Evolutionary conservation across 2,113 vertebrate species (phyloP).

Genomic region (Dromiciops gliroides): DNA sequence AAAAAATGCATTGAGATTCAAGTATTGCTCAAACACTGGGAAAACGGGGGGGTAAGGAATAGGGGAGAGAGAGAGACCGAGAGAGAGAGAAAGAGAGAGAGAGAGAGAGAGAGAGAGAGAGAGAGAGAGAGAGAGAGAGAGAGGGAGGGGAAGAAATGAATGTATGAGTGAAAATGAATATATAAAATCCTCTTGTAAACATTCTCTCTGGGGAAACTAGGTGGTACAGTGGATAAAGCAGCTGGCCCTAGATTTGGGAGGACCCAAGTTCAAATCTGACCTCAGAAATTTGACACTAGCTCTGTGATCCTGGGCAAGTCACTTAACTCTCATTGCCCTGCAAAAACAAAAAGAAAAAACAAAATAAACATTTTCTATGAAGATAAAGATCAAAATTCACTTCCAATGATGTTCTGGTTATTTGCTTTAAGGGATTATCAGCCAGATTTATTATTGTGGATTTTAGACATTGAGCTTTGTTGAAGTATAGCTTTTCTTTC

Average conservation of each 20-base stretch:
- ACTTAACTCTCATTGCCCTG: too few species aligned
- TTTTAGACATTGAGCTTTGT: slow-evolving; percentile 41
- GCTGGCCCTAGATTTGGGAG: too few species aligned
- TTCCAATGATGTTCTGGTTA: slow-evolving; percentile 31
- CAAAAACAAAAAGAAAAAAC: too few species aligned
- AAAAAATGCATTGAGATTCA: slow-evolving; percentile 65
- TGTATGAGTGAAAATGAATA: slow-evolving; percentile 41
- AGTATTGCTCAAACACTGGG: slow-evolving; percentile 57
- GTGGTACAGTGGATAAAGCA: too few species aligned
- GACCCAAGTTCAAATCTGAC: too few species aligned
- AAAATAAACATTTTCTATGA: too few species aligned
- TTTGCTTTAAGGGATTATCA: background rate
- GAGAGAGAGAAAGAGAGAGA: background rate
- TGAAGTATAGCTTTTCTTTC: background rate
- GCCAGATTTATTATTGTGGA: background rate
- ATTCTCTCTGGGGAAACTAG: slow-evolving; percentile 71
- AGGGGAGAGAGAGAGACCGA: slow-evolving; percentile 73
- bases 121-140: slow-evolving; percentile 68
- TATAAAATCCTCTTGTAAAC: slow-evolving; percentile 53
- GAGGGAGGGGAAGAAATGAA: background rate
- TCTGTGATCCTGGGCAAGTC: too few species aligned
- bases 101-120: slow-evolving; percentile 58
- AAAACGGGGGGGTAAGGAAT: background rate
- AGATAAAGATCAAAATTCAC: slow-evolving; percentile 45
- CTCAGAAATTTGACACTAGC: too few species aligned